phyloP scores from a whole-genome alignment of 2,797 vertebrate genomes.

The Amblyopsis hoosieri region DNA sequence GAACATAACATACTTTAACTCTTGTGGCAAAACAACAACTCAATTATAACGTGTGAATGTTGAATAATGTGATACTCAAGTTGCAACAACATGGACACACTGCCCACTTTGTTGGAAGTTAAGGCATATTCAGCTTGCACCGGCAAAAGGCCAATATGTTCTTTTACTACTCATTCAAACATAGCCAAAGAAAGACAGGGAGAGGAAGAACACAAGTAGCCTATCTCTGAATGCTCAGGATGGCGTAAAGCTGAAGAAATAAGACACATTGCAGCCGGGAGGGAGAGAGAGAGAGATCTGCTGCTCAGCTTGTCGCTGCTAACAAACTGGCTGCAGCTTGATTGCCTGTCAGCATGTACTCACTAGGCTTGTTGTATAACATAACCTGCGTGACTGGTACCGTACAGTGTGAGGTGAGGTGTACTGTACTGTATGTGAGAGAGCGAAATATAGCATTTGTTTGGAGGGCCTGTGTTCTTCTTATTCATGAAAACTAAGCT shows the following conservation, averaged over 20 bases:
- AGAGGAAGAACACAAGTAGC: conserved; percentile 17
- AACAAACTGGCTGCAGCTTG: conserved; percentile 63
- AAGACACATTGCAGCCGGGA: conserved; percentile 58
- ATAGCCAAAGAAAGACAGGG: neutral
- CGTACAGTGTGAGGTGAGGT: neutral
- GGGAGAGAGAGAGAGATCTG: conserved; percentile 56
- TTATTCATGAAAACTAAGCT: conserved; percentile 61
- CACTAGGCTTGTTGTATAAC: too few species aligned
- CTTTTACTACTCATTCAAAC: too few species aligned
- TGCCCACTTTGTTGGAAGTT: too few species aligned
- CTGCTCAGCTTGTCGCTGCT: conserved; percentile 72
- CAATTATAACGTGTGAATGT: too few species aligned
- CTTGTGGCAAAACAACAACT: too few species aligned
- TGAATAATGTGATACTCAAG: too few species aligned
- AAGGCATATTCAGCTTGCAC: too few species aligned
- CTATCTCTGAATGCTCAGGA: conserved; percentile 54
- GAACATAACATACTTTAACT: too few species aligned
- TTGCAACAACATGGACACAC: too few species aligned
- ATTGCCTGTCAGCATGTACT: conserved; percentile 62
- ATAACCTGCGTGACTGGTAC: conserved; percentile 8
- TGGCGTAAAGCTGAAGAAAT: conserved; percentile 62
- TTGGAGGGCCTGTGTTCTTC: conserved; percentile 64
- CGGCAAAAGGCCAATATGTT: too few species aligned
- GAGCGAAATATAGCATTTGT: conserved; percentile 1
- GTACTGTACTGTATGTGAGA: neutral